A percentile compares a stretch with the other conserved stretches of the same genome.
Evolutionary conservation across 1,140 invertebrate species (phyloP).

Genomic region (Leptopilina clavipes): DNA sequence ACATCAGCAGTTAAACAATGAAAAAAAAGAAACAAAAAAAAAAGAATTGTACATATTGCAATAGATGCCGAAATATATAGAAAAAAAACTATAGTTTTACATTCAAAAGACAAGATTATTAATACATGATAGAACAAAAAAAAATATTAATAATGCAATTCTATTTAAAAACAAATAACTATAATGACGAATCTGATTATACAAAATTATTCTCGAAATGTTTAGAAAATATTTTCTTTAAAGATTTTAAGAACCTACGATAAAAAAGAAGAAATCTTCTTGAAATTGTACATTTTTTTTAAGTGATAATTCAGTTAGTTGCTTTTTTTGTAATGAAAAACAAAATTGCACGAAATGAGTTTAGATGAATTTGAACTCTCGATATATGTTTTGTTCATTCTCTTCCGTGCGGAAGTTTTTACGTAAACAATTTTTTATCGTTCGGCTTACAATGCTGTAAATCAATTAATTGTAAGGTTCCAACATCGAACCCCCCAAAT

Average conservation of each 20-base stretch:
- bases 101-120: neutral
- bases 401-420: conserved; percentile 24
- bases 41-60: conserved; percentile 25
- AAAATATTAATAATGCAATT: neutral
- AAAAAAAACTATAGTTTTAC: conserved; percentile 29
- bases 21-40: no score
- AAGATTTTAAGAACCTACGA: no score
- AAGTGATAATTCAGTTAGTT: no score
- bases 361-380: no score
- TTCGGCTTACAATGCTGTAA: conserved; percentile 32
- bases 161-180: no score
- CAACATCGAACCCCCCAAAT: neutral
- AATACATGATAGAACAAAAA: neutral
- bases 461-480: conserved; percentile 24
- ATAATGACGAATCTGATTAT: no score
- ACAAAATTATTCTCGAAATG: no score
- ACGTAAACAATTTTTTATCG: neutral
- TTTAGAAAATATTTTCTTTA: no score
- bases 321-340: no score
- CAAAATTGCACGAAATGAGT: no score
- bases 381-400: neutral
- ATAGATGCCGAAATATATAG: conserved; percentile 15
- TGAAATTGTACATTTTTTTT: no score
- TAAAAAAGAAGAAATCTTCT: no score
- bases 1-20: neutral